phyloP scores from a whole-genome alignment of 2,888 invertebrate genomes.

The Eulithis prunata region DNA sequence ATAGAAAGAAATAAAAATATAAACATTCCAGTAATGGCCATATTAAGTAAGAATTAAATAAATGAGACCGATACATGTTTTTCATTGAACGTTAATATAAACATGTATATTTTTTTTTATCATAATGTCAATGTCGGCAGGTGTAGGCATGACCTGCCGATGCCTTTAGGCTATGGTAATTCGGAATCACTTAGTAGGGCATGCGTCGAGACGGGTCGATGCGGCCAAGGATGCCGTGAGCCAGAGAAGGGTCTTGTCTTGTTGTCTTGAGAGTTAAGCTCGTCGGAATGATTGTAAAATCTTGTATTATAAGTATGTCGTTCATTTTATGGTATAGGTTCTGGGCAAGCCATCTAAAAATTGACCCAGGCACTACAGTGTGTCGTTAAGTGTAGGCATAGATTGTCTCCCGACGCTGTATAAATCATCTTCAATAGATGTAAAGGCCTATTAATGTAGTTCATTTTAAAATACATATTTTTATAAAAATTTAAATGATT shows the following conservation, averaged over 20 bases:
- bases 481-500: too few relatives aligned
- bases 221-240: constrained; percentile 39
- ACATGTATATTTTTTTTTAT: constrained; percentile 18
- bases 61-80: constrained; percentile 1
- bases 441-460: too few relatives aligned
- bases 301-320: background rate
- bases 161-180: constrained; percentile 41
- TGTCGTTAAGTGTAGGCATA: too few relatives aligned
- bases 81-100: constrained; percentile 15
- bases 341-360: too few relatives aligned
- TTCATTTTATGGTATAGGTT: too few relatives aligned
- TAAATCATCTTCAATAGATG: too few relatives aligned
- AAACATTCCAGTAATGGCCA: background rate
- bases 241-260: constrained; percentile 22
- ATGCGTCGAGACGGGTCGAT: constrained; percentile 36
- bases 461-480: too few relatives aligned
- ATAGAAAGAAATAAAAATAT: background rate
- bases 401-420: too few relatives aligned
- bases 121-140: constrained; percentile 32
- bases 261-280: background rate
- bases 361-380: too few relatives aligned
- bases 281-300: constrained; percentile 2
- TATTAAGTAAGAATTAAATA: constrained; percentile 14
- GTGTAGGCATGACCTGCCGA: constrained; percentile 26
- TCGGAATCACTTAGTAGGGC: constrained; percentile 34